phyloP scores from a whole-genome alignment of 1,140 invertebrate genomes.

The Heterodera schachtii region DNA sequence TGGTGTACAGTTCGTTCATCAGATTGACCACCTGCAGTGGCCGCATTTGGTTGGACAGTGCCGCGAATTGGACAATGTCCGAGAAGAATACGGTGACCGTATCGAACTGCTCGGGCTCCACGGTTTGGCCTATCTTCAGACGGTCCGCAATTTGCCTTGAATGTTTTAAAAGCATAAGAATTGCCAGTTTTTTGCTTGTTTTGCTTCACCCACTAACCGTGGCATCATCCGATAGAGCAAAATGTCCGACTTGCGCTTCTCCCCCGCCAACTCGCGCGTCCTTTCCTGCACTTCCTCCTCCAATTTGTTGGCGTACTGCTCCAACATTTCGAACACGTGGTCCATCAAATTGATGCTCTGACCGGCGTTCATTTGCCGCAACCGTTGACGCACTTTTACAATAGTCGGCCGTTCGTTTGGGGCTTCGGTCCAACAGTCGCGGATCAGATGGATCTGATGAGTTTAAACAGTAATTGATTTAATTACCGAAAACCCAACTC shows the following conservation, averaged over 20 bases:
- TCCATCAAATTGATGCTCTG: slow-evolving; percentile 49
- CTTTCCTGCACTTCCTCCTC: slow-evolving; percentile 86
- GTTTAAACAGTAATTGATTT: slow-evolving; percentile 11
- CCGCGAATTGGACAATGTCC: slow-evolving; percentile 86
- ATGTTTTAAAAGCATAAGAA: slow-evolving; percentile 20
- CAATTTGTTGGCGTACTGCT: slow-evolving; percentile 72
- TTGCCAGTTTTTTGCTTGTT: slow-evolving; percentile 66
- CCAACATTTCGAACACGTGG: slow-evolving; percentile 53
- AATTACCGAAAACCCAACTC: background rate
- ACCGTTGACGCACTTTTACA: background rate
- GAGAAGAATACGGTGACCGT: slow-evolving; percentile 78
- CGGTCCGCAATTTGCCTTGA: slow-evolving; percentile 64
- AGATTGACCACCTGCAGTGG: slow-evolving; percentile 81
- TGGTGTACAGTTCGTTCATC: slow-evolving; percentile 81
- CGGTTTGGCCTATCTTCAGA: slow-evolving; percentile 61
- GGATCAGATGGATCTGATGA: slow-evolving; percentile 49
- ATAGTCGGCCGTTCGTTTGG: slow-evolving; percentile 12
- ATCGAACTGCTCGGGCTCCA: slow-evolving; percentile 63
- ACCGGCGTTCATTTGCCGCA: slow-evolving; percentile 3
- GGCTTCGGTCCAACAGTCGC: slow-evolving; percentile 57
- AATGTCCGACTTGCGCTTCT: slow-evolving; percentile 92
- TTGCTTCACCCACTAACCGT: slow-evolving; percentile 67
- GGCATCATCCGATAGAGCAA: slow-evolving; percentile 88
- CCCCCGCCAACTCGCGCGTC: slow-evolving; percentile 88
- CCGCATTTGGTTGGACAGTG: slow-evolving; percentile 79